phyloP scores from a whole-genome alignment of 1,140 invertebrate genomes.

The Drosophila bipectinata region DNA sequence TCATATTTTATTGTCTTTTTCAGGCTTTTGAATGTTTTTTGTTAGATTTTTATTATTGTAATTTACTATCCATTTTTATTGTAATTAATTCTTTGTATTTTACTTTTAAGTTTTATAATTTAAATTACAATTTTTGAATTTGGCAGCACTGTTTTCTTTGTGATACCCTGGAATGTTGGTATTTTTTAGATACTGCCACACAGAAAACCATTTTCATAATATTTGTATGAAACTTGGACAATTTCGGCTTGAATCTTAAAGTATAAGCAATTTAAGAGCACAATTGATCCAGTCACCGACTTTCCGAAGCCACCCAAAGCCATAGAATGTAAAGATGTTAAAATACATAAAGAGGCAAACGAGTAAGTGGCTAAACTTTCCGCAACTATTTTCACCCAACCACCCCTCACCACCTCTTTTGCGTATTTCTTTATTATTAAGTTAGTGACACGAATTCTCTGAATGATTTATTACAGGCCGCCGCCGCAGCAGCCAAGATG shows the following conservation, averaged over 20 bases:
- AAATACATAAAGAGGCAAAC: constrained; percentile 81
- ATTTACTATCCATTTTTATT: too few relatives aligned
- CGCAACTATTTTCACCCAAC: constrained; percentile 7
- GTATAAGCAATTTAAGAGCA: background rate
- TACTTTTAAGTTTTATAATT: too few relatives aligned
- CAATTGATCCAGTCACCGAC: constrained; percentile 7
- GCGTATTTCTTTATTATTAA: background rate
- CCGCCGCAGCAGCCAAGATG: constrained; percentile 61
- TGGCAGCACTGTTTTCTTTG: too few relatives aligned
- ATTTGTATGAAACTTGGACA: background rate
- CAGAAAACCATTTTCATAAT: background rate
- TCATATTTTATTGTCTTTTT: too few relatives aligned
- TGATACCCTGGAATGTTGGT: too few relatives aligned
- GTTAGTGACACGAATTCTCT: constrained; percentile 35
- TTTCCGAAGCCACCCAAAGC: constrained; percentile 14
- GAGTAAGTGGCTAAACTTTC: constrained; percentile 57
- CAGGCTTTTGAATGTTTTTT: too few relatives aligned
- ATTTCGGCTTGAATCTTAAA: background rate
- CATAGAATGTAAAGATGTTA: constrained; percentile 73
- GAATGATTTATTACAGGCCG: constrained; percentile 57
- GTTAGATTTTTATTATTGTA: too few relatives aligned
- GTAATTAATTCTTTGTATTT: too few relatives aligned
- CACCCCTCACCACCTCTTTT: background rate
- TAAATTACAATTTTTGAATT: too few relatives aligned
- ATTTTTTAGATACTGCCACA: background rate